Conservation (phyloP, 2,888 invertebrate species). For the Lycophotia porphyrea region DNA sequence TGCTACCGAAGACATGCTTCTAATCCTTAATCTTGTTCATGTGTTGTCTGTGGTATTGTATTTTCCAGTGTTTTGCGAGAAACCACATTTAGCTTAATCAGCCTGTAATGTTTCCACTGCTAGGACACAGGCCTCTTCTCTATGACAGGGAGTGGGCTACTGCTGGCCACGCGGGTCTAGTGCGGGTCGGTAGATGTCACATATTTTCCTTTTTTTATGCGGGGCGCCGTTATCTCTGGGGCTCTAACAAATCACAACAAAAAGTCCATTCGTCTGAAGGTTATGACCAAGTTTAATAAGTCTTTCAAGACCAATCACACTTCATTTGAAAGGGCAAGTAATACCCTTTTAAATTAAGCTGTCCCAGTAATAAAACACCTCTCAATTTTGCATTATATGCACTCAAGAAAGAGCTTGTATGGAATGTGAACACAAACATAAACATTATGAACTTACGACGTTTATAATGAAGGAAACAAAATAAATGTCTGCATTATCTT, state of each 20-base stretch:
- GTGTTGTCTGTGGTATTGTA: conserved; percentile 23
- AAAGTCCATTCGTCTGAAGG: conserved; percentile 8
- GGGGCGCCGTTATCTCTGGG: too few species aligned
- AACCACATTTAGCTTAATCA: background rate
- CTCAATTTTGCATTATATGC: conserved; percentile 1
- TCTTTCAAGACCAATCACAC: background rate
- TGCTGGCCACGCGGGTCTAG: background rate
- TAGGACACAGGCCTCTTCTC: background rate
- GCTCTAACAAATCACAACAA: background rate
- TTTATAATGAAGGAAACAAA: conserved; percentile 48
- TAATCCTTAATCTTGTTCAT: conserved; percentile 35
- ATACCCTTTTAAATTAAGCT: background rate
- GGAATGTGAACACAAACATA: conserved; percentile 43
- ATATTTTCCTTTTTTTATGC: background rate
- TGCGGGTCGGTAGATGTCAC: background rate
- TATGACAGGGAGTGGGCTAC: background rate
- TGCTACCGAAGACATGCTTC: conserved; percentile 49
- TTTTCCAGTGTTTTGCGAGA: background rate
- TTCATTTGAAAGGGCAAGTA: too few species aligned
- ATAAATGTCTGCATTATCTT: conserved; percentile 54
- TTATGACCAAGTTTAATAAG: background rate
- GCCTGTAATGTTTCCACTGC: background rate
- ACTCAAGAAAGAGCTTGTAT: conserved; percentile 2
- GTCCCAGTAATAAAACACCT: background rate
- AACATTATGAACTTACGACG: conserved; percentile 30